Base-by-base conservation (phyloP, 1,140 invertebrate genomes). In the Holotrichia oblita region DNA sequence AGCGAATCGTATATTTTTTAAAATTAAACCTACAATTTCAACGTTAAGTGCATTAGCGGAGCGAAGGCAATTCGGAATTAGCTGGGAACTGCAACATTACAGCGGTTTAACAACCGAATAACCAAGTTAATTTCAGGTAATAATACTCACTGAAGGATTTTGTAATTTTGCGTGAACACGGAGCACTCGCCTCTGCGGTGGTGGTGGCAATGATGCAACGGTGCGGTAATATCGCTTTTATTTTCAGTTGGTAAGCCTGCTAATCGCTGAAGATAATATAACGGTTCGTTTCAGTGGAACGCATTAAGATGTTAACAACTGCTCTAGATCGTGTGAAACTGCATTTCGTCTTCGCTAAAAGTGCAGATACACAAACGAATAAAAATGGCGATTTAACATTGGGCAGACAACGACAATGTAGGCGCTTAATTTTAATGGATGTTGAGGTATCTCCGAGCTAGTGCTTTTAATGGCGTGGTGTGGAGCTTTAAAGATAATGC, bases 51-150 rank as follows among this genome's bases (percentile, higher is more conserved):
- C 48, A 17, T 55, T 55, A 55, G 17, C 48, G n/a, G n/a, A 2
- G 17, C 48, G 48, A 55, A 55, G n/a, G 17, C 48, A 55, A 55
- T 55, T 17, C 48, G 14, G 14, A 55, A 55, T 55, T 55, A 55
- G 48, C 14, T n/a, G 48, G 48, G n/a, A 55, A 17, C 48, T 20
- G 17, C 2, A 55, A 17, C 48, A 17, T 1, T 17, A 55, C 48
- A 3, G 14, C 48, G 48, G n/a, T 55, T 55, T 55, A 55, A 55
- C 48, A 55, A n/a, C n/a, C 14, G 48, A 55, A 55, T n/a, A 44
- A 55, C 48, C 48, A 17, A 55, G 48, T 17, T 55, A 55, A 55
- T 55, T 55, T 55, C 48, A 55, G 48, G 48, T 55, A 55, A 55
- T 17, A 17, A 55, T 55, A 55, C 48, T 17, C 6, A 17, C 48